Percentiles rank a stretch among this genome's conserved stretches.
phyloP scores from a whole-genome alignment of 2,797 vertebrate species.

The Xerus rutilus region DNA sequence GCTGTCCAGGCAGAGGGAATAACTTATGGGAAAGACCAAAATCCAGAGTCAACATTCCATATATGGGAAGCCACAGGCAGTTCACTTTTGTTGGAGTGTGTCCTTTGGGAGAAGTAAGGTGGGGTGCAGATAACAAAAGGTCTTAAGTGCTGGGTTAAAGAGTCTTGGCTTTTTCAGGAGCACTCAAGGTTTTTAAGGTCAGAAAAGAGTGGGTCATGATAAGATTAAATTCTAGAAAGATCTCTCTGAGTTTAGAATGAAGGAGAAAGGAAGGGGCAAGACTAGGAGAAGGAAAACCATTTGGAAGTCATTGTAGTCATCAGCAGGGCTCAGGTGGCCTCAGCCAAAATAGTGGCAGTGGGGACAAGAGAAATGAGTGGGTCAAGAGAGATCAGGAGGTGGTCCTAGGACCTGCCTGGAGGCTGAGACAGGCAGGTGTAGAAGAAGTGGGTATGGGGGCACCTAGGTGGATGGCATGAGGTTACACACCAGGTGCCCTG shows the following conservation, averaged over 20 bases:
- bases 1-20: neutral
- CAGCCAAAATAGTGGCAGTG: neutral
- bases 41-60: neutral
- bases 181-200: neutral
- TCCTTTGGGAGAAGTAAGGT: neutral
- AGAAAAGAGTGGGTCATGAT: neutral
- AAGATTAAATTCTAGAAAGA: neutral
- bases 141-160: neutral
- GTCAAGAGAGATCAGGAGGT: neutral
- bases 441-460: neutral
- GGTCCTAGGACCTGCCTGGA: neutral
- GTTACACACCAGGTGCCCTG: neutral
- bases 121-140: neutral
- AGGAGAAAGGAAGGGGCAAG: neutral
- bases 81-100: neutral
- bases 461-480: neutral
- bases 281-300: neutral
- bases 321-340: neutral
- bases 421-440: accelerated
- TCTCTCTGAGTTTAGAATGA: neutral
- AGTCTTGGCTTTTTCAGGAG: neutral
- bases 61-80: neutral
- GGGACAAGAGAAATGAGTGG: neutral
- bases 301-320: neutral
- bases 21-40: neutral